phyloP scores from a whole-genome alignment of 2,797 vertebrate genomes.

The Sebastes oblongus region DNA sequence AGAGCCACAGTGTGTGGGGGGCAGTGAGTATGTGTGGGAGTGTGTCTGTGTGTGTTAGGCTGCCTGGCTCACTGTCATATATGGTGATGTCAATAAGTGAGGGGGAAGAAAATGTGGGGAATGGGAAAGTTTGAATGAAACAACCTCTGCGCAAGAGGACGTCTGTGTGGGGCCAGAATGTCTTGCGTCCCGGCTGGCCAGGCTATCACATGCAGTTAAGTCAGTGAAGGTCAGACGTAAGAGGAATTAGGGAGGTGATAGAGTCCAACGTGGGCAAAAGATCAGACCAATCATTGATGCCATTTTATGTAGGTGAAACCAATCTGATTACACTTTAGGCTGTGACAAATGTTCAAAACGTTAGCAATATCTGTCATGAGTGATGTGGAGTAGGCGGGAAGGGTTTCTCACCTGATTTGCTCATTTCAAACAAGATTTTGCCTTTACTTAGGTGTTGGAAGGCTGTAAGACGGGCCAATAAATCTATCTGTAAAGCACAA shows the following conservation, averaged over 20 bases:
- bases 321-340: neutral
- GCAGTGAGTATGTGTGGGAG: neutral
- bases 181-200: neutral
- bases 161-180: neutral
- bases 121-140: neutral
- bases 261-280: neutral
- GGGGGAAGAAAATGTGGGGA: slow-evolving; percentile 23
- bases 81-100: slow-evolving; percentile 17
- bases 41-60: neutral
- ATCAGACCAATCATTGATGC: neutral
- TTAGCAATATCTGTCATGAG: neutral
- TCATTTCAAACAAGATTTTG: neutral
- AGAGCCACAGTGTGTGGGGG: neutral
- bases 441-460: neutral
- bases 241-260: neutral
- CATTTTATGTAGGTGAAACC: neutral
- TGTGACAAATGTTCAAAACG: neutral
- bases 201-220: neutral
- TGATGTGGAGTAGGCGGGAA: neutral
- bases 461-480: neutral
- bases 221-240: neutral
- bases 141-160: neutral
- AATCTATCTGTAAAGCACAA: neutral
- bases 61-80: slow-evolving; percentile 26
- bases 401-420: neutral